These are phyloP conservation scores for Sarcophaga subvicina DNA, from an alignment of 2,888 invertebrate species.

Conservation along the genomic window DNA sequence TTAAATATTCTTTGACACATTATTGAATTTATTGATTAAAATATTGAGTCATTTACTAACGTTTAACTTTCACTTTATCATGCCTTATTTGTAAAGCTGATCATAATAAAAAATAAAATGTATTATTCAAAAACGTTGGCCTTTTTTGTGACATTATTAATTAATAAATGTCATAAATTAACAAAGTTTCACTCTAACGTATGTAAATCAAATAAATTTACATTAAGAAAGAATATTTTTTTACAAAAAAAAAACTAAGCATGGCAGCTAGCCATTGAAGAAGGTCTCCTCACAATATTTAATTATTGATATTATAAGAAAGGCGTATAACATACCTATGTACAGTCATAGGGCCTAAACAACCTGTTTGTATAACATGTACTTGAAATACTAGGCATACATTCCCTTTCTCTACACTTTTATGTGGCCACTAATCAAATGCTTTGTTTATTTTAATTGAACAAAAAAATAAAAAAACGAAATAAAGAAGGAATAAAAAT, in stretches of 20 bases:
- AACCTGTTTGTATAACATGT: too few relatives aligned
- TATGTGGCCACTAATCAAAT: not conserved
- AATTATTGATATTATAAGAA: too few relatives aligned
- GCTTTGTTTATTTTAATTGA: not conserved
- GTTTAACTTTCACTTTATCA: constrained; percentile 16
- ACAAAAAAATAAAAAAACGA: not conserved
- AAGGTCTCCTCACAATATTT: too few relatives aligned
- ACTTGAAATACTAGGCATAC: not conserved
- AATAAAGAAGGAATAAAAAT: not conserved
- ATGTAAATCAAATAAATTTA: constrained; percentile 25
- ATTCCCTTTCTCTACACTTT: not conserved
- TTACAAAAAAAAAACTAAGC: too few relatives aligned
- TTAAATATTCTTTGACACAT: too few relatives aligned
- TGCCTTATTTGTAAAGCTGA: not conserved
- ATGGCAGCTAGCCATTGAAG: too few relatives aligned
- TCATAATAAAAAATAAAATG: not conserved
- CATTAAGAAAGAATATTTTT: not conserved
- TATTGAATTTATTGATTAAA: not conserved
- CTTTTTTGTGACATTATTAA: constrained; percentile 30
- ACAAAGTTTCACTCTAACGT: not conserved
- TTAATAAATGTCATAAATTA: constrained; percentile 18
- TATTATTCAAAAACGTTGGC: constrained; percentile 1
- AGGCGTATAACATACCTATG: too few relatives aligned
- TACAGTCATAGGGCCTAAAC: too few relatives aligned
- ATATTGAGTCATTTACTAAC: constrained; percentile 2